These are phyloP conservation scores for Xestoiulus laeticollis DNA, from an alignment of 2,888 invertebrate species.

Conservation along the genomic window DNA sequence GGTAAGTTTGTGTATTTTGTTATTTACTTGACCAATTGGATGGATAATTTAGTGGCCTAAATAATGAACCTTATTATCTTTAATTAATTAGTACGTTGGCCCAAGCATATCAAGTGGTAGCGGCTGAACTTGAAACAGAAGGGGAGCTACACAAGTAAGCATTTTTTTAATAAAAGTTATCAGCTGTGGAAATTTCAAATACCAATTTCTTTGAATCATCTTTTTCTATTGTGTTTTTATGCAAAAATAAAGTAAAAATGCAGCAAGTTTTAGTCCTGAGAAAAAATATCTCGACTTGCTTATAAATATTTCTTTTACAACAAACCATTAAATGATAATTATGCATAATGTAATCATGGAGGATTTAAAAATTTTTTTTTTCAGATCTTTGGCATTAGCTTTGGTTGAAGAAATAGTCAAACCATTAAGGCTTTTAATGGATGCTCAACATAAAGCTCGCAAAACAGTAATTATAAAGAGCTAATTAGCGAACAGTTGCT, in stretches of 20 bases:
- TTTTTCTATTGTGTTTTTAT: too few relatives aligned
- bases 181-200: too few relatives aligned
- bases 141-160: slow-evolving; percentile 84
- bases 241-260: too few relatives aligned
- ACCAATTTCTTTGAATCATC: too few relatives aligned
- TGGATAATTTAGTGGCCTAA: background rate
- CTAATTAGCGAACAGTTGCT: slow-evolving; percentile 11
- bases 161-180: too few relatives aligned
- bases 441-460: slow-evolving; percentile 69
- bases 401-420: slow-evolving; percentile 88
- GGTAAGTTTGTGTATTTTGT: slow-evolving; percentile 60
- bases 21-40: background rate
- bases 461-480: slow-evolving; percentile 65
- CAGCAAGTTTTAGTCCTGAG: too few relatives aligned
- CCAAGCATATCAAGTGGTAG: slow-evolving; percentile 91
- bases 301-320: background rate
- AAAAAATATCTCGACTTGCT: too few relatives aligned
- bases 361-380: background rate
- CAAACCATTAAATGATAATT: background rate
- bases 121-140: slow-evolving; percentile 90
- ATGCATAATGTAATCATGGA: background rate
- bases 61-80: slow-evolving; percentile 3
- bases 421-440: slow-evolving; percentile 75
- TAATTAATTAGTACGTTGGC: slow-evolving; percentile 70
- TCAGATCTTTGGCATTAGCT: slow-evolving; percentile 78